phyloP scores from a whole-genome alignment of 2,113 vertebrate genomes.

The Dicerorhinus sumatrensis region DNA sequence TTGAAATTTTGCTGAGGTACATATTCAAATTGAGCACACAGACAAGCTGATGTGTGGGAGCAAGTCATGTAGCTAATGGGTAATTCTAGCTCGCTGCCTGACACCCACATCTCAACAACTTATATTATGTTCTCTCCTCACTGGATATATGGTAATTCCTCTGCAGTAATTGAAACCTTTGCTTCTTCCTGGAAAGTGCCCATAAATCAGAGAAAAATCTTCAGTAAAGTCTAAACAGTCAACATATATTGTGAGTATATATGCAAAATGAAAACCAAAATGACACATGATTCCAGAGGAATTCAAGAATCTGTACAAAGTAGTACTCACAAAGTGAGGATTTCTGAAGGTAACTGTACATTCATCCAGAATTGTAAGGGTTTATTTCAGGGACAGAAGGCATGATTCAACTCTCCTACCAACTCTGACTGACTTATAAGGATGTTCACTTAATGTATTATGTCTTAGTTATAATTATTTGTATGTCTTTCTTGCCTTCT shows the following conservation, averaged over 20 bases:
- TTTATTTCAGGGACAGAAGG: background rate
- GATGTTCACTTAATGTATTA: background rate
- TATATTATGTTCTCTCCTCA: background rate
- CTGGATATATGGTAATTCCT: background rate
- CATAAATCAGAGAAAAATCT: background rate
- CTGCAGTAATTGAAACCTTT: background rate
- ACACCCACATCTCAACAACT: conserved; percentile 14
- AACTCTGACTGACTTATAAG: background rate
- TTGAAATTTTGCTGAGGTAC: background rate
- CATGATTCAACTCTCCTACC: background rate
- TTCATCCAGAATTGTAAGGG: background rate
- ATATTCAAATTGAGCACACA: background rate
- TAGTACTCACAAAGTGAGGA: background rate
- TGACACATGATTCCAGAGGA: background rate
- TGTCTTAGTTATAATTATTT: background rate
- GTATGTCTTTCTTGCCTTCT: background rate
- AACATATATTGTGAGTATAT: background rate
- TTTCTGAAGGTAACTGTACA: background rate
- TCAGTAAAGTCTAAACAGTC: background rate
- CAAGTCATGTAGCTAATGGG: conserved; percentile 1
- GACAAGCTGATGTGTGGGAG: background rate
- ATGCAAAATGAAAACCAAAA: background rate
- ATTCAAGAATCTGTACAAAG: background rate
- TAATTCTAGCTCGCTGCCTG: background rate
- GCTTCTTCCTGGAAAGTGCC: background rate